These are phyloP conservation scores for Dynastes grantii DNA, from an alignment of 2,888 invertebrate genomes.

Conservation along the genomic window DNA sequence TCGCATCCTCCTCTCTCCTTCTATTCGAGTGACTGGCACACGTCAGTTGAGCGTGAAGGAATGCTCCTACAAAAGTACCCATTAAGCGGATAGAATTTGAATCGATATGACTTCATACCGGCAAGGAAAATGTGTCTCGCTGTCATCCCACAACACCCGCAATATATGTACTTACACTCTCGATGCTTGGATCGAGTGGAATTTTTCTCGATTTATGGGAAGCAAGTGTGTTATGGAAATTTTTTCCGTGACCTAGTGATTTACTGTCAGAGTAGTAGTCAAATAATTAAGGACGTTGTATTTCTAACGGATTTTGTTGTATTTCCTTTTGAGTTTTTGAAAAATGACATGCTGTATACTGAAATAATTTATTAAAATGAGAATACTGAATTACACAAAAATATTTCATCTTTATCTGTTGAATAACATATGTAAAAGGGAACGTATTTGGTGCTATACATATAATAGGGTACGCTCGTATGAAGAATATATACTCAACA, in stretches of 20 bases:
- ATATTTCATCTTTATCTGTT: no score
- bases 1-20: background rate
- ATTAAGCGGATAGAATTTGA: conserved; percentile 41
- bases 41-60: conserved; percentile 36
- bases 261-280: background rate
- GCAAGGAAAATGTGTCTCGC: conserved; percentile 24
- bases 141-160: background rate
- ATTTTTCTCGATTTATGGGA: background rate
- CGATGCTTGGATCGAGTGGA: background rate
- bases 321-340: no score
- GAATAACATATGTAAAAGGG: no score
- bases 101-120: conserved; percentile 41
- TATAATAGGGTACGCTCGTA: no score
- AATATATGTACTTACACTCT: background rate
- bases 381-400: no score
- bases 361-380: no score
- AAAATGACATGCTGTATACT: no score
- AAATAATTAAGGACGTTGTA: no score
- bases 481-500: no score
- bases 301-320: no score
- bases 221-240: background rate
- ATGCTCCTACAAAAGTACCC: conserved; percentile 36
- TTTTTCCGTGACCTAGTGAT: background rate
- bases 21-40: conserved; percentile 38
- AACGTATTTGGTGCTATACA: no score